phyloP scores from a whole-genome alignment of 2,113 vertebrate genomes.

The Alaudala cheleensis region DNA sequence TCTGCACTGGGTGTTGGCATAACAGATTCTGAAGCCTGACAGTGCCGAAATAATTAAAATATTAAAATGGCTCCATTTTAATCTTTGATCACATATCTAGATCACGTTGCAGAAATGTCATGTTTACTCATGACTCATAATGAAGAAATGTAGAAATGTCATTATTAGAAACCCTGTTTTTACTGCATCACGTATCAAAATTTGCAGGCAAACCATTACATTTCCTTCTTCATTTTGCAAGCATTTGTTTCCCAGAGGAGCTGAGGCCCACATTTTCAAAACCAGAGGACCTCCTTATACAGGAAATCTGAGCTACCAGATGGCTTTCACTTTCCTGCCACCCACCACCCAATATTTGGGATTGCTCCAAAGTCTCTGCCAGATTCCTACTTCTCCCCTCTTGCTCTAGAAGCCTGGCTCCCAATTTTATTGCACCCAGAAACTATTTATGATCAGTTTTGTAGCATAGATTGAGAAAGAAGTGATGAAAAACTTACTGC shows the following conservation, averaged over 20 bases:
- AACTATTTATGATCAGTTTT: slow-evolving; percentile 56
- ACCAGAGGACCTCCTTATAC: slow-evolving; percentile 56
- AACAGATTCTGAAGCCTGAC: slow-evolving; percentile 22
- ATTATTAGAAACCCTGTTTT: slow-evolving; percentile 61
- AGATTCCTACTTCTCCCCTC: slow-evolving; percentile 56
- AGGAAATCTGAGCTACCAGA: slow-evolving; percentile 65
- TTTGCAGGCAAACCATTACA: slow-evolving; percentile 25
- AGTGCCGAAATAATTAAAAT: slow-evolving; percentile 50
- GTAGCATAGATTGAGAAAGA: slow-evolving; percentile 8
- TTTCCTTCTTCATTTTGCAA: slow-evolving; percentile 47
- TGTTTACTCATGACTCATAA: slow-evolving; percentile 63
- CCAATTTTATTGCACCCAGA: slow-evolving; percentile 54
- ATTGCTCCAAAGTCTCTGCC: slow-evolving; percentile 51
- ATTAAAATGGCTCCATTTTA: slow-evolving; percentile 52
- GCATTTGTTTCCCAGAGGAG: slow-evolving; percentile 43
- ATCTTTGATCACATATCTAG: slow-evolving; percentile 50
- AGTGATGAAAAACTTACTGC: neutral
- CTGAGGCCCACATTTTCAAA: slow-evolving; percentile 51
- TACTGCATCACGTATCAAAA: slow-evolving; percentile 42
- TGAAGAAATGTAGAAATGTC: slow-evolving; percentile 64
- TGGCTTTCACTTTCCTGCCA: slow-evolving; percentile 57
- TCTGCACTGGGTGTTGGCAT: slow-evolving; percentile 9
- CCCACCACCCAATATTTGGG: slow-evolving; percentile 64
- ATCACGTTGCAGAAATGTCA: slow-evolving; percentile 52
- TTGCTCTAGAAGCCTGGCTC: slow-evolving; percentile 53